phyloP scores from a whole-genome alignment of 2,113 vertebrate species.

The Reinhardtius hippoglossoides region DNA sequence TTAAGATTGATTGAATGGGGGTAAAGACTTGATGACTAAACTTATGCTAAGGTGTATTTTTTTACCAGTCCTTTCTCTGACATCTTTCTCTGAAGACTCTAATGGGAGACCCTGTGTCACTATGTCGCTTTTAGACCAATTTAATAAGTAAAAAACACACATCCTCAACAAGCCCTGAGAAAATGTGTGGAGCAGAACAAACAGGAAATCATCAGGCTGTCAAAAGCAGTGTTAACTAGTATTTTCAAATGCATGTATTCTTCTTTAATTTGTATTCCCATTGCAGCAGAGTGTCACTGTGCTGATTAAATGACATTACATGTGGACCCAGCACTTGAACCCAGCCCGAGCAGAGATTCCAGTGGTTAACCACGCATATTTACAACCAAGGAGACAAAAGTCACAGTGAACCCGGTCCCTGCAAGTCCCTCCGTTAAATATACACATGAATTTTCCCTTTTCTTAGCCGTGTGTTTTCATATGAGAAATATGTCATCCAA shows the following conservation, averaged over 20 bases:
- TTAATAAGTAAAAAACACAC: slow-evolving; percentile 19
- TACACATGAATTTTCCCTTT: slow-evolving; percentile 40
- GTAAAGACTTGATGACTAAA: not conserved
- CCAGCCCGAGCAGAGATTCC: slow-evolving; percentile 56
- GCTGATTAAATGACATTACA: slow-evolving; percentile 46
- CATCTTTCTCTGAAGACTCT: slow-evolving; percentile 1
- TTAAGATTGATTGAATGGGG: too few relatives aligned
- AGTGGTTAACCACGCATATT: slow-evolving; percentile 62
- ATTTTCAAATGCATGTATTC: slow-evolving; percentile 2
- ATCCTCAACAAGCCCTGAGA: slow-evolving; percentile 15
- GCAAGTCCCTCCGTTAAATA: slow-evolving; percentile 30
- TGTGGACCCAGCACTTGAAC: slow-evolving; percentile 24
- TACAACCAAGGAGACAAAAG: slow-evolving; percentile 66
- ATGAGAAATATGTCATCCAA: slow-evolving; percentile 25
- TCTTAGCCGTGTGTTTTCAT: slow-evolving; percentile 12
- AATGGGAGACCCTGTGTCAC: not conserved
- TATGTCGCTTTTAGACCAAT: not conserved
- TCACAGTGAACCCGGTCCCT: slow-evolving; percentile 19
- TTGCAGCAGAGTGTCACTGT: slow-evolving; percentile 29
- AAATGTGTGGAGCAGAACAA: not conserved
- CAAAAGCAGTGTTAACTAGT: not conserved
- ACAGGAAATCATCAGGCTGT: not conserved
- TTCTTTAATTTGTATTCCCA: slow-evolving; percentile 7
- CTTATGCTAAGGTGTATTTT: not conserved
- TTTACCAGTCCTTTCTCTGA: not conserved